These are phyloP conservation scores for Anguilla megastoma DNA, from an alignment of 2,797 vertebrate genomes.

Conservation along the genomic window DNA sequence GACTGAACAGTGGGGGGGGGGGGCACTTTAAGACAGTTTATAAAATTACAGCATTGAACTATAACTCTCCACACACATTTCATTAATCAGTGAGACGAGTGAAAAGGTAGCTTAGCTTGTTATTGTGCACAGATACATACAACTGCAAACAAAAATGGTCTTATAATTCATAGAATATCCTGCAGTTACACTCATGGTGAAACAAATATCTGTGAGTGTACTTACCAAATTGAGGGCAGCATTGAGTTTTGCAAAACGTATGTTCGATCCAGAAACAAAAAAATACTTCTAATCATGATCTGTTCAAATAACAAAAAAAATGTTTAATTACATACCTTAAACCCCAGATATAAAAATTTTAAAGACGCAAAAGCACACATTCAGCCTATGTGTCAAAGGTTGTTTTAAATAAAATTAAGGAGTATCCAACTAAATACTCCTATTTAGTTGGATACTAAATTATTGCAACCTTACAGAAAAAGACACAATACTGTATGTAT, in stretches of 20 bases:
- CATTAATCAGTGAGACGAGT: background rate
- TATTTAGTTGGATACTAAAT: background rate
- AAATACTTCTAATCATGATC: slow-evolving; percentile 98
- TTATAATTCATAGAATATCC: background rate
- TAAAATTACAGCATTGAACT: background rate
- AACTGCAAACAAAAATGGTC: slow-evolving; percentile 4
- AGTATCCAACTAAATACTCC: background rate
- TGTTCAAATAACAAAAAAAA: slow-evolving; percentile 53
- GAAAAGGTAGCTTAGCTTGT: background rate
- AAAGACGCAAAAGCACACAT: background rate
- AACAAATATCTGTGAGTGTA: slow-evolving; percentile 21
- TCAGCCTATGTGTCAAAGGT: background rate
- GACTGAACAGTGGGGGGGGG: background rate
- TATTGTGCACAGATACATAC: background rate
- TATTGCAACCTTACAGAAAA: background rate
- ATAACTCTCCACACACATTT: background rate
- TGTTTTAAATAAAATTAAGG: background rate
- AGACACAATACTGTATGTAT: background rate
- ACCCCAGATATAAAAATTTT: slow-evolving; percentile 43
- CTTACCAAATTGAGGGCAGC: slow-evolving; percentile 99
- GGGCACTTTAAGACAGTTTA: background rate
- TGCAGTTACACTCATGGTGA: background rate
- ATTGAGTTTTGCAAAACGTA: slow-evolving; percentile 99
- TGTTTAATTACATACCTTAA: slow-evolving; percentile 60
- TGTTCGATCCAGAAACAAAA: slow-evolving; percentile 98